Evolutionary conservation across 2,888 invertebrate genomes (phyloP), one percentile per base, ranked within the genome.

Genomic region (Steinernema carpocapsae): DNA sequence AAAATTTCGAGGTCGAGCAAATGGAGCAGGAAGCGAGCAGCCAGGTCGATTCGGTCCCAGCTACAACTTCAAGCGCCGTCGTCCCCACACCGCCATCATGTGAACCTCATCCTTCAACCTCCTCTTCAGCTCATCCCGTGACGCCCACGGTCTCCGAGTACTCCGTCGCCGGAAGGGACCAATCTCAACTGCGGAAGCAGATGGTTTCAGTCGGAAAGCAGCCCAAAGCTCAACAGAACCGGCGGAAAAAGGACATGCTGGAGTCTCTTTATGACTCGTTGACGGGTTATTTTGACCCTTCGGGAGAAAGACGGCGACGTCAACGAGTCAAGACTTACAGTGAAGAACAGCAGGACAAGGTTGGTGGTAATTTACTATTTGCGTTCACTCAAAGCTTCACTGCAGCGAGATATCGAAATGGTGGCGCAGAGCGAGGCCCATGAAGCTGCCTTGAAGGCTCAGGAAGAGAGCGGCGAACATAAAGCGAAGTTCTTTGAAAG

Each of bases 151-250:
- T 26, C 6, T 2, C 56, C 26, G 26, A 24, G 2, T 10, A 6
- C 22, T 3, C 56, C 26, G 6, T 22, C 6, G 12, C 26, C 2
- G 22, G 56, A 24, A 56, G 56, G 26, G 56, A 56, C 73, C 42
- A 72, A 10, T 75, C 76, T 12, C 75, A 83, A 56, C 78, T 83
- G 70, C 64, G 82, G 22, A 74, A 79, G 45, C 83, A 84, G 59
- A 85, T 87, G 79, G 81, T 82, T 59, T 84, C 84, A 7, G 76
- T 86, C 17, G 86, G 86, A 56, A 87, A 87, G 74, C 85, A 84
- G 46, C 86, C 86, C 0, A 85, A 85, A 75, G 79, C 72, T 10
- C 77, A 78, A 14, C 77, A 72, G 12, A 51, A 59, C 42, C 70
- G 78, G 32, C 79, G 79, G 72, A 85, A 85, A 70, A 77, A 79